Evolutionary conservation across 2,888 invertebrate species (phyloP).

Genomic region (Platynereis dumerilii): DNA sequence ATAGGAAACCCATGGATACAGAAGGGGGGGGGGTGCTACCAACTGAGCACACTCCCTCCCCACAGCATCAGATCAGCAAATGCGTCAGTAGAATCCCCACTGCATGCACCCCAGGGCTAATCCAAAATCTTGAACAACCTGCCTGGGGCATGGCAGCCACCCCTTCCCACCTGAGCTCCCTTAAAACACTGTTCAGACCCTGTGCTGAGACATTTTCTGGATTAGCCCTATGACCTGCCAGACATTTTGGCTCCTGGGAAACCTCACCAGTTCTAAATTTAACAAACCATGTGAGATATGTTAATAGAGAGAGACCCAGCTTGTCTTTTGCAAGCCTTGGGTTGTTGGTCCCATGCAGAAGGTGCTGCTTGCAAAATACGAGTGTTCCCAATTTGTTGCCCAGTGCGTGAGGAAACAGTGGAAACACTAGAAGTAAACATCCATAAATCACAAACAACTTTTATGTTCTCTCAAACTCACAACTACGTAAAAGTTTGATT

Average conservation of each 20-base stretch:
- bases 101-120: background rate
- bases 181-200: background rate
- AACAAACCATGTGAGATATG: constrained; percentile 23
- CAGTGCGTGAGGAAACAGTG: too few relatives aligned
- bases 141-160: background rate
- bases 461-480: too few relatives aligned
- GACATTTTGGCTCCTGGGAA: constrained; percentile 21
- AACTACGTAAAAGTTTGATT: too few relatives aligned
- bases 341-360: too few relatives aligned
- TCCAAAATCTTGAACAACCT: constrained; percentile 5
- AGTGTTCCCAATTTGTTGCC: too few relatives aligned
- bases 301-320: constrained; percentile 18
- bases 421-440: too few relatives aligned
- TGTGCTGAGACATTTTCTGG: constrained; percentile 2
- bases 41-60: too few relatives aligned
- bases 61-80: too few relatives aligned
- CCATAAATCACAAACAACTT: too few relatives aligned
- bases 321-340: background rate
- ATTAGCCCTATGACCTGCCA: constrained; percentile 7
- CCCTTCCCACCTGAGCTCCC: background rate
- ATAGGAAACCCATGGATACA: too few relatives aligned
- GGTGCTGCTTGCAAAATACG: too few relatives aligned
- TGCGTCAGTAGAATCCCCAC: background rate
- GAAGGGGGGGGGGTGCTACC: too few relatives aligned
- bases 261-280: constrained; percentile 13